Percentiles rank a stretch among this genome's conserved stretches.
Conservation (phyloP, 2,113 vertebrate species). For the Hyaena hyaena region DNA sequence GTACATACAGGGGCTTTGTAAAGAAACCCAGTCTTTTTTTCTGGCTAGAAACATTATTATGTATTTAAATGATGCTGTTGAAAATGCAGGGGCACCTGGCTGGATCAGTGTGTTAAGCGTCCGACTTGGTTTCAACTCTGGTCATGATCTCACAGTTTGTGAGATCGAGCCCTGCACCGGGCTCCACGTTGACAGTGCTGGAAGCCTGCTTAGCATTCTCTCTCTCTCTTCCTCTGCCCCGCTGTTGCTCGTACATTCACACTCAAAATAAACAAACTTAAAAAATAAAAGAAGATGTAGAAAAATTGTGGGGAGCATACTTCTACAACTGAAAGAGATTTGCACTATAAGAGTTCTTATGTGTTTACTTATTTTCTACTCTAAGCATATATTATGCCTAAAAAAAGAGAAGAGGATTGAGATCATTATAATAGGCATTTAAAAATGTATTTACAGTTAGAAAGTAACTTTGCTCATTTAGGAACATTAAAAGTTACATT, state of each 20-base stretch:
- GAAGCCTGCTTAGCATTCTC: too few relatives aligned
- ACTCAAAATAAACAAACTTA: too few relatives aligned
- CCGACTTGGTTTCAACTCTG: too few relatives aligned
- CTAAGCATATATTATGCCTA: background rate
- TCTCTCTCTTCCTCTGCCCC: too few relatives aligned
- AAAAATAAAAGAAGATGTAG: background rate
- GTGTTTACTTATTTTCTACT: background rate
- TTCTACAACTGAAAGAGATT: background rate
- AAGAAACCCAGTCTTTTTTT: background rate
- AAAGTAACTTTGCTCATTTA: slow-evolving; percentile 45
- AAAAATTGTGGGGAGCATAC: background rate
- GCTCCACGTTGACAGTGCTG: too few relatives aligned
- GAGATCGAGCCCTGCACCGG: too few relatives aligned
- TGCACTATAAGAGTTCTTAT: background rate
- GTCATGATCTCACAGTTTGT: too few relatives aligned
- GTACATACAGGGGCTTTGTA: background rate
- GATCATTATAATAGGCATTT: slow-evolving; percentile 19
- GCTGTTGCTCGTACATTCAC: too few relatives aligned
- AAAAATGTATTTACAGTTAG: background rate
- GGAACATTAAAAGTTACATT: slow-evolving; percentile 4
- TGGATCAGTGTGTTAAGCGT: too few relatives aligned
- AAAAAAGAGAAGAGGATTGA: background rate
- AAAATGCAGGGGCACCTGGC: background rate
- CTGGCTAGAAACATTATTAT: background rate
- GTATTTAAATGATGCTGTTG: slow-evolving; percentile 28